Evolutionary conservation across 2,113 vertebrate species (phyloP).

Genomic region (Copsychus sechellarum): DNA sequence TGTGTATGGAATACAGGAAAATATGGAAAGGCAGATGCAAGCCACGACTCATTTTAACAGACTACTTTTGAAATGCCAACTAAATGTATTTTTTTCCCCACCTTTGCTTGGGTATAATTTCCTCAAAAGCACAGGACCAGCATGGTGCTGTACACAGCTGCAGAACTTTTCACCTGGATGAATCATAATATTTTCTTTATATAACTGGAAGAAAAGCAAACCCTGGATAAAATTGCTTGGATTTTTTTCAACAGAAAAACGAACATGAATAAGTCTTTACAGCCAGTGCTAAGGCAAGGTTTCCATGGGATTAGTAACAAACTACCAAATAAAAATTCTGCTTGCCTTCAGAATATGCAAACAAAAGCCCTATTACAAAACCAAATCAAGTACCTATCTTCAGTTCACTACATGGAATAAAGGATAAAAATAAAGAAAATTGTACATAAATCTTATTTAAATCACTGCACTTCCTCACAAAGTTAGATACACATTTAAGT

Average conservation of each 20-base stretch:
- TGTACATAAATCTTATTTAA: background rate
- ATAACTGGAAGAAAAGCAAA: background rate
- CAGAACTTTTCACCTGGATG: slow-evolving; percentile 23
- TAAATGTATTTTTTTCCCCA: background rate
- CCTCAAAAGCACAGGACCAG: background rate
- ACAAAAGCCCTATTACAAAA: background rate
- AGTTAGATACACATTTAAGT: accelerated
- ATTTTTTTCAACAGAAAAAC: slow-evolving; percentile 3
- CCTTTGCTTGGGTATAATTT: background rate
- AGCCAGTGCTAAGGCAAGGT: background rate
- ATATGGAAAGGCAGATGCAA: background rate
- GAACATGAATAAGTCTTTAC: background rate
- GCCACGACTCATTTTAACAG: background rate
- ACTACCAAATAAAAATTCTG: background rate
- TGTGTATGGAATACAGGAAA: background rate
- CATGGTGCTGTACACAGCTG: background rate
- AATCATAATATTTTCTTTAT: slow-evolving; percentile 28
- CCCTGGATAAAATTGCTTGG: background rate
- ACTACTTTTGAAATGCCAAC: background rate
- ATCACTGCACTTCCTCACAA: background rate
- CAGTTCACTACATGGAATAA: background rate
- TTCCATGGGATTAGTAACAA: background rate
- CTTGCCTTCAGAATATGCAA: background rate
- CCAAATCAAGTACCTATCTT: background rate
- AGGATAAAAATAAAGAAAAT: background rate